Evolutionary conservation across 1,140 invertebrate species (phyloP).

Genomic region (Drosophila varians): DNA sequence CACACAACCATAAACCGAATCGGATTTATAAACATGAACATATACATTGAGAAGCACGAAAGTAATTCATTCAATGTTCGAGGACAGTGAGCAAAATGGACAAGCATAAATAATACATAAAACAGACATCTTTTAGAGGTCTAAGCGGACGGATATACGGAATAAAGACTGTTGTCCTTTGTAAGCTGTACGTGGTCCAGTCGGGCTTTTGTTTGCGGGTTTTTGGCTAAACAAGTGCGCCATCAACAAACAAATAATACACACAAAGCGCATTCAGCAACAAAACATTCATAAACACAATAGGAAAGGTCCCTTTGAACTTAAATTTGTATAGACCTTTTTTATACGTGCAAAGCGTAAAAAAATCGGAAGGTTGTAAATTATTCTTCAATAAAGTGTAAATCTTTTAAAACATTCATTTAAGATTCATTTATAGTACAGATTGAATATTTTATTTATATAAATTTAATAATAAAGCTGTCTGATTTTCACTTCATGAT

Average conservation of each 20-base stretch:
- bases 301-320: conserved; percentile 61
- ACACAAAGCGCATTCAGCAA: conserved; percentile 59
- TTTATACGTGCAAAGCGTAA: conserved; percentile 16
- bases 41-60: not conserved
- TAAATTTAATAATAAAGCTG: too few species aligned
- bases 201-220: conserved; percentile 66
- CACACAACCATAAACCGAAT: not conserved
- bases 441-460: too few species aligned
- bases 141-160: conserved; percentile 16
- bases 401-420: too few species aligned
- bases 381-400: too few species aligned
- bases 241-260: conserved; percentile 50
- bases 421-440: too few species aligned
- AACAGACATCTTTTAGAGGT: conserved; percentile 10
- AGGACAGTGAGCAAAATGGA: conserved; percentile 45
- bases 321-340: conserved; percentile 49
- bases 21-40: not conserved
- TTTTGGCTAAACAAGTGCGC: conserved; percentile 76
- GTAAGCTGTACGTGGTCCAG: conserved; percentile 37
- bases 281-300: conserved; percentile 58
- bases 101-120: conserved; percentile 67
- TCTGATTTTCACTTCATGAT: too few species aligned
- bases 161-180: conserved; percentile 20
- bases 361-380: conserved; percentile 1
- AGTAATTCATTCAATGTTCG: not conserved